A percentile compares a stretch with the other conserved stretches of the same genome.
Conservation (phyloP, 2,888 invertebrate species). For the Eupithecia centaureata region DNA sequence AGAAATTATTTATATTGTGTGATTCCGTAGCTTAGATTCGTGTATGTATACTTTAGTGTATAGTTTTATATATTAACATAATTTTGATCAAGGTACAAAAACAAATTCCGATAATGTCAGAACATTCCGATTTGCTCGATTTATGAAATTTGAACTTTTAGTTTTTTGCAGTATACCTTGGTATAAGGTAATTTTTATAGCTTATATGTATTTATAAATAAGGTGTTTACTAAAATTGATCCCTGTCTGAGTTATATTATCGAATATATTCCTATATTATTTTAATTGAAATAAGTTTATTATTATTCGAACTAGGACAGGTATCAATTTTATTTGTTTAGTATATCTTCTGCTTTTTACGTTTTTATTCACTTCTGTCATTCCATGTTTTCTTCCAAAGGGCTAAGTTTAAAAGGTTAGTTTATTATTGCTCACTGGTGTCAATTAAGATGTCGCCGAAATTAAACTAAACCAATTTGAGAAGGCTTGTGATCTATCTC, state of each 20-base stretch:
- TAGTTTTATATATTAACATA: slow-evolving; percentile 57
- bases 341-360: slow-evolving; percentile 50
- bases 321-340: slow-evolving; percentile 65
- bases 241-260: slow-evolving; percentile 41
- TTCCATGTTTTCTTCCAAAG: slow-evolving; percentile 77
- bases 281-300: slow-evolving; percentile 45
- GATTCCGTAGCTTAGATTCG: slow-evolving; percentile 69
- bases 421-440: slow-evolving; percentile 2
- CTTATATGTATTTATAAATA: slow-evolving; percentile 48
- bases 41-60: slow-evolving; percentile 69
- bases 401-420: slow-evolving; percentile 30
- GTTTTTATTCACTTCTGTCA: slow-evolving; percentile 65
- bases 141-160: slow-evolving; percentile 5
- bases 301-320: slow-evolving; percentile 51
- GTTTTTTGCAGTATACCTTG: slow-evolving; percentile 26
- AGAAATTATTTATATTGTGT: slow-evolving; percentile 82
- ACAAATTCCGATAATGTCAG: slow-evolving; percentile 21
- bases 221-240: slow-evolving; percentile 54
- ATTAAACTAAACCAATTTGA: no score
- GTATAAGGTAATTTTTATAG: slow-evolving; percentile 33
- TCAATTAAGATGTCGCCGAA: no score
- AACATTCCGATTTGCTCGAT: slow-evolving; percentile 31
- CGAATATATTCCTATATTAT: slow-evolving; percentile 42
- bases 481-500: no score
- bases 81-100: slow-evolving; percentile 36